Evolutionary conservation across 2,797 vertebrate species (phyloP).

Genomic region (Falco columbarius): DNA sequence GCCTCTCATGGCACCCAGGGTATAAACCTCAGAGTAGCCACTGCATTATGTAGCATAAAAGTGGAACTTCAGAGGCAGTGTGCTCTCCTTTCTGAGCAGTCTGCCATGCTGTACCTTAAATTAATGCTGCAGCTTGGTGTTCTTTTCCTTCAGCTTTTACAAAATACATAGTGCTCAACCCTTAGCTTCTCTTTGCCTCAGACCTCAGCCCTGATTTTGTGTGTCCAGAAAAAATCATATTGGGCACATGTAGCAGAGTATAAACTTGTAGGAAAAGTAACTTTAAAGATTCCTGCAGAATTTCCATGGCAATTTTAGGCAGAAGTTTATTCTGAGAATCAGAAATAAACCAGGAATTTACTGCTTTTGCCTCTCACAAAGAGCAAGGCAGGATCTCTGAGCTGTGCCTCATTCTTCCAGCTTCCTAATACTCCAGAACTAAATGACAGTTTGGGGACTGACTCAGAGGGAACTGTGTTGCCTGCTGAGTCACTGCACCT

Average conservation of each 20-base stretch:
- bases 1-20: not conserved
- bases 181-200: not conserved
- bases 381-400: not conserved
- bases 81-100: not conserved
- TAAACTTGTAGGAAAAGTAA: not conserved
- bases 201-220: not conserved
- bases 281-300: not conserved
- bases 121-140: too few relatives aligned
- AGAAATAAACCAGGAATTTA: not conserved
- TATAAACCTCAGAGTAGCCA: not conserved
- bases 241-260: not conserved
- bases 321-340: not conserved
- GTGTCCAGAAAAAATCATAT: not conserved
- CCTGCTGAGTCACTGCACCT: not conserved
- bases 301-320: not conserved
- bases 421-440: not conserved
- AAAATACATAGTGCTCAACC: not conserved
- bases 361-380: not conserved
- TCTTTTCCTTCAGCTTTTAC: not conserved
- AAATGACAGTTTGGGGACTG: not conserved
- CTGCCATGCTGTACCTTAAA: not conserved
- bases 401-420: not conserved
- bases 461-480: not conserved
- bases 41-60: rapidly evolving
- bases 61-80: not conserved